A percentile compares a stretch with the other conserved stretches of the same genome.
phyloP scores from a whole-genome alignment of 2,888 invertebrate species.

The Watsonalla binaria region DNA sequence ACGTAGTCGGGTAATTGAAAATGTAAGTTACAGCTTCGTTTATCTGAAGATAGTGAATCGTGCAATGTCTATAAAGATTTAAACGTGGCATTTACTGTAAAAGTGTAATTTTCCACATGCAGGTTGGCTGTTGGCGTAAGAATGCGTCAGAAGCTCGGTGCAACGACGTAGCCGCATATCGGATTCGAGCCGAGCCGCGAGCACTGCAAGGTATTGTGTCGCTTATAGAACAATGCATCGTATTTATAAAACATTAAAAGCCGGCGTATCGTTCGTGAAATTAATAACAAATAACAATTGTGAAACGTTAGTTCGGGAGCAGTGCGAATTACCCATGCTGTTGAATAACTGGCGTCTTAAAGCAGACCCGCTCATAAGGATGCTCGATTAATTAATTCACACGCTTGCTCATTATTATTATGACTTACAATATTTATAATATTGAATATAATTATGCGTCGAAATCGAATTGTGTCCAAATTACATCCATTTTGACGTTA shows the following conservation, averaged over 20 bases:
- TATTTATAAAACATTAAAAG: slow-evolving; percentile 79
- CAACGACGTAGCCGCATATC: slow-evolving; percentile 52
- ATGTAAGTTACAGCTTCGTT: too few relatives aligned
- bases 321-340: slow-evolving; percentile 70
- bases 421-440: too few relatives aligned
- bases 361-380: slow-evolving; percentile 13
- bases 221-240: slow-evolving; percentile 75
- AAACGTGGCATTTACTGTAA: background rate
- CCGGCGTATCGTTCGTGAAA: slow-evolving; percentile 77
- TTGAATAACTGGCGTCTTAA: slow-evolving; percentile 53
- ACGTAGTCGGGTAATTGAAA: too few relatives aligned
- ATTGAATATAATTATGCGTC: too few relatives aligned
- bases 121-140: slow-evolving; percentile 19
- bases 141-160: slow-evolving; percentile 57
- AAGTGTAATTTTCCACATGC: slow-evolving; percentile 24
- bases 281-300: slow-evolving; percentile 79
- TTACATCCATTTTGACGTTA: too few relatives aligned
- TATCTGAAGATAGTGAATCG: too few relatives aligned
- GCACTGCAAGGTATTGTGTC: slow-evolving; percentile 71
- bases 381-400: background rate
- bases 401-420: background rate
- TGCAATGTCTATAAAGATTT: too few relatives aligned
- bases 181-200: slow-evolving; percentile 60
- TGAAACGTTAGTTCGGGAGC: slow-evolving; percentile 75
- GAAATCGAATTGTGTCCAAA: too few relatives aligned